These are phyloP conservation scores for Smithornis capensis DNA, from an alignment of 2,113 vertebrate genomes.

Conservation along the genomic window DNA sequence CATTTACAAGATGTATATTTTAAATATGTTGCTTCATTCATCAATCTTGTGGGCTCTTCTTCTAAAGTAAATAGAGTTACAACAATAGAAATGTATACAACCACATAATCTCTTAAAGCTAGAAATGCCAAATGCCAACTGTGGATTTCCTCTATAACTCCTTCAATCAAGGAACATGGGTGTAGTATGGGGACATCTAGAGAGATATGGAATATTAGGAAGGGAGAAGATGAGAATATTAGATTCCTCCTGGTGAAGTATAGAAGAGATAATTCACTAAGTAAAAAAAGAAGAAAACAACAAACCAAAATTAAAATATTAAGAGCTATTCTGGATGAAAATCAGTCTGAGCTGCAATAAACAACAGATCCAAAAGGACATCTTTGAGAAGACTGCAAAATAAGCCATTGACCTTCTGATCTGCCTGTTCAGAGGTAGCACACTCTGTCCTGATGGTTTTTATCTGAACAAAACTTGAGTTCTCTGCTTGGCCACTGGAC, in stretches of 20 bases:
- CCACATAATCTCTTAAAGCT: neutral
- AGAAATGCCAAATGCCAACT: neutral
- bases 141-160: neutral
- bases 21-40: conserved; percentile 11
- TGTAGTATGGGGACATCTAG: neutral
- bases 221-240: neutral
- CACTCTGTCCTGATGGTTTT: neutral
- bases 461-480: neutral
- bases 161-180: neutral
- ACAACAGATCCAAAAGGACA: neutral
- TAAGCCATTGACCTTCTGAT: neutral
- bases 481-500: neutral
- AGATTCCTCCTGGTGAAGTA: neutral
- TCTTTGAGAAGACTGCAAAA: neutral
- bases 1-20: conserved; percentile 31
- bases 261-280: neutral
- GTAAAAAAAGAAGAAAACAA: no score
- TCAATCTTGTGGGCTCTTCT: conserved; percentile 6
- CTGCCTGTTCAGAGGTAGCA: neutral
- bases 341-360: neutral
- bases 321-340: neutral
- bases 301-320: neutral
- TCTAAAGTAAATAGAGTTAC: neutral
- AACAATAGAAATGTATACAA: neutral
- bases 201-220: neutral